Evolutionary conservation across 2,113 vertebrate genomes (phyloP).

Genomic region (Sciurus niger): DNA sequence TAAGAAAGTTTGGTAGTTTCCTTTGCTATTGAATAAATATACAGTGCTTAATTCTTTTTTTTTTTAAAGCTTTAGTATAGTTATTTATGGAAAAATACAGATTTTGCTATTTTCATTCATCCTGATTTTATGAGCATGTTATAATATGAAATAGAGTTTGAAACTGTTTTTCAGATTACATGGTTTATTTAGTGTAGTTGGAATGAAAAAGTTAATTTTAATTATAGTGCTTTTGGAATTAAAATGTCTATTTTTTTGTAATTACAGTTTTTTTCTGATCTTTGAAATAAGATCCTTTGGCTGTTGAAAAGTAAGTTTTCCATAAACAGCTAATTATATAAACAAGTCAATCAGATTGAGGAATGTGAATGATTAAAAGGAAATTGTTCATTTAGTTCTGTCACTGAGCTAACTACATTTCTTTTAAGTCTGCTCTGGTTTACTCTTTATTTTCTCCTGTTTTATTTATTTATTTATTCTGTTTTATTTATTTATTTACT

Average conservation of each 20-base stretch:
- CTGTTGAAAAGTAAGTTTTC: slow-evolving; percentile 41
- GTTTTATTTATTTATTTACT: not conserved
- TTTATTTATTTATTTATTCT: slow-evolving; percentile 7
- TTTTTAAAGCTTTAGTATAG: slow-evolving; percentile 22
- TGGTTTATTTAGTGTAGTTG: slow-evolving; percentile 26
- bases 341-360: not conserved
- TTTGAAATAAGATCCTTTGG: slow-evolving; percentile 47
- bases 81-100: slow-evolving; percentile 4
- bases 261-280: slow-evolving; percentile 19
- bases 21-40: slow-evolving; percentile 54
- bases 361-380: slow-evolving; percentile 58
- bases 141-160: slow-evolving; percentile 36
- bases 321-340: slow-evolving; percentile 21
- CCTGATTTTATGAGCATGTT: slow-evolving; percentile 48
- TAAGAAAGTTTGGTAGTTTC: slow-evolving; percentile 35
- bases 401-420: slow-evolving; percentile 34
- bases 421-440: slow-evolving; percentile 17
- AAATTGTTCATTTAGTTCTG: slow-evolving; percentile 46
- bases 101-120: slow-evolving; percentile 44
- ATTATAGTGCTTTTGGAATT: slow-evolving; percentile 22
- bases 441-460: not conserved
- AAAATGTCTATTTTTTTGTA: slow-evolving; percentile 41
- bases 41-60: slow-evolving; percentile 21
- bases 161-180: slow-evolving; percentile 16
- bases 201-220: slow-evolving; percentile 25